Evolutionary conservation across 2,888 invertebrate genomes (phyloP).

Genomic region (Argyresthia albistria): DNA sequence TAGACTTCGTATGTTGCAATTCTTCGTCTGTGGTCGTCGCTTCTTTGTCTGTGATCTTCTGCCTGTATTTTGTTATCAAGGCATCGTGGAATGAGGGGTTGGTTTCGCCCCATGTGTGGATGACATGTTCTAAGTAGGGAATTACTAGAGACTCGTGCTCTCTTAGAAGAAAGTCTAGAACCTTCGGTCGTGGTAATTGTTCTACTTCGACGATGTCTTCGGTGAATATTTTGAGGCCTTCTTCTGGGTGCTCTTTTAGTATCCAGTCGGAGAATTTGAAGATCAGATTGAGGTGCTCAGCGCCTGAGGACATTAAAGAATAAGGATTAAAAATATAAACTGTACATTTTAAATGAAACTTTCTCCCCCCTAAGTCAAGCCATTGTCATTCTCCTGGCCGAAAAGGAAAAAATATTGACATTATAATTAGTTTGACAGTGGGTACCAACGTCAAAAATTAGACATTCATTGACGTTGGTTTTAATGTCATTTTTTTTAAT

Average conservation of each 20-base stretch:
- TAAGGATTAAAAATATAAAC: too few species aligned
- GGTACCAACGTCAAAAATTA: too few species aligned
- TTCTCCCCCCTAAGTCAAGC: too few species aligned
- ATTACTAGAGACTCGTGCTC: slow-evolving; percentile 87
- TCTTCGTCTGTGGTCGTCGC: slow-evolving; percentile 44
- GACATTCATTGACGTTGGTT: too few species aligned
- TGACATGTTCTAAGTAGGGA: slow-evolving; percentile 95
- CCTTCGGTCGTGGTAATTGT: slow-evolving; percentile 87
- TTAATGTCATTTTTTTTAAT: too few species aligned
- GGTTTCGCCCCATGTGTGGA: slow-evolving; percentile 90
- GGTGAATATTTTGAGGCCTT: slow-evolving; percentile 91
- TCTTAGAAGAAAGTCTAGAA: slow-evolving; percentile 90
- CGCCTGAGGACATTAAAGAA: slow-evolving; percentile 65
- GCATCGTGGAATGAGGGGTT: slow-evolving; percentile 92
- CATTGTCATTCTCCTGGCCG: too few species aligned
- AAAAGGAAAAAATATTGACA: too few species aligned
- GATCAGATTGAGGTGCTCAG: slow-evolving; percentile 87
- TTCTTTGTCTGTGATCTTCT: slow-evolving; percentile 72
- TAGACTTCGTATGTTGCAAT: slow-evolving; percentile 52
- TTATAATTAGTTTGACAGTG: too few species aligned
- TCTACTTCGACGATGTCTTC: slow-evolving; percentile 92
- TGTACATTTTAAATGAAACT: too few species aligned
- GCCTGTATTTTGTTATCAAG: slow-evolving; percentile 90
- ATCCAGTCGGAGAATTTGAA: slow-evolving; percentile 97
- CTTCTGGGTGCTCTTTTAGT: slow-evolving; percentile 85